Evolutionary conservation across 23 tunicate genomes (phyloP).

Genomic region (Phallusia fumigata): DNA sequence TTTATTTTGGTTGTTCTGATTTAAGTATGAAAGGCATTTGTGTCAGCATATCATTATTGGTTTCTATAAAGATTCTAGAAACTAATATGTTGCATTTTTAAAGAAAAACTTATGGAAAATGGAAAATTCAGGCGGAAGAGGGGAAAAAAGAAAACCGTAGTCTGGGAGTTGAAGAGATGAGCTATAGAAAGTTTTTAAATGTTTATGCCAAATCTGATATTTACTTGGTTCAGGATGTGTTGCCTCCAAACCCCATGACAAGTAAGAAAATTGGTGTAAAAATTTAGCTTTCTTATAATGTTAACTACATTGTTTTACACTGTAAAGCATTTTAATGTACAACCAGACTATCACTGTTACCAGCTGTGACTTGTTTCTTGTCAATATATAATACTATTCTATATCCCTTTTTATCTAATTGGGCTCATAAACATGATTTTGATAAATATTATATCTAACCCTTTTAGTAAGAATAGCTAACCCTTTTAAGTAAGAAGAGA

Average conservation of each 20-base stretch:
- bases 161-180: slow-evolving; percentile 21
- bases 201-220: slow-evolving; percentile 42
- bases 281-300: not conserved
- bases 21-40: too few relatives aligned
- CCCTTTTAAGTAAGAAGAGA: too few relatives aligned
- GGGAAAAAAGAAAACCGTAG: slow-evolving; percentile 70
- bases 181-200: slow-evolving; percentile 30
- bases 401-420: too few relatives aligned
- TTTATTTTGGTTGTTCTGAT: not conserved
- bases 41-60: not conserved
- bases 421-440: too few relatives aligned
- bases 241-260: slow-evolving; percentile 35
- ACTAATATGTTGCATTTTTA: not conserved
- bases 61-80: too few relatives aligned
- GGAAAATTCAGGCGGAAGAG: slow-evolving; percentile 60
- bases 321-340: too few relatives aligned
- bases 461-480: too few relatives aligned
- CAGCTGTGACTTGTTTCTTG: too few relatives aligned
- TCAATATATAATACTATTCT: too few relatives aligned
- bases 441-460: too few relatives aligned
- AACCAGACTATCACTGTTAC: too few relatives aligned
- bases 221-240: slow-evolving; percentile 53
- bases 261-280: slow-evolving; percentile 19
- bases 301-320: too few relatives aligned
- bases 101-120: slow-evolving; percentile 37